These are phyloP conservation scores for Clistopyga incitator DNA, from an alignment of 2,888 invertebrate species.

Conservation along the genomic window DNA sequence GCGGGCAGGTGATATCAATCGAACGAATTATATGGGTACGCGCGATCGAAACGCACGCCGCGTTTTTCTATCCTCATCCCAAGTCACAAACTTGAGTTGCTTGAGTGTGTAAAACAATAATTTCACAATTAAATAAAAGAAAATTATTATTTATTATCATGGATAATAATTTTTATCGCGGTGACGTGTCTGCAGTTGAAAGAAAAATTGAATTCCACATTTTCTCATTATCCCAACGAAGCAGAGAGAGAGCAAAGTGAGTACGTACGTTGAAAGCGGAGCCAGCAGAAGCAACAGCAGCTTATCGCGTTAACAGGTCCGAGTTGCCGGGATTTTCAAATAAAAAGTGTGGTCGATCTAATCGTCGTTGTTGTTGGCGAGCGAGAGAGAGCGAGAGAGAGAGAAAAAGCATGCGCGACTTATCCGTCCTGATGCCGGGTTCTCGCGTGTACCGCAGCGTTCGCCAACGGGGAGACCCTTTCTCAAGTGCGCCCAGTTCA, in stretches of 20 bases:
- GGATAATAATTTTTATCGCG: not conserved
- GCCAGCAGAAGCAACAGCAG: conserved; percentile 22
- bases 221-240: not conserved
- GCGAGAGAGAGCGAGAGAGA: not conserved
- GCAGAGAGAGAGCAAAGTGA: not conserved
- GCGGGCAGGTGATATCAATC: conserved; percentile 82
- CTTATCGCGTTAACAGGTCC: conserved; percentile 65
- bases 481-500: conserved; percentile 31
- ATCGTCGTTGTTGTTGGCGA: conserved; percentile 56
- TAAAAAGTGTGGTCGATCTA: conserved; percentile 59
- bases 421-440: conserved; percentile 15
- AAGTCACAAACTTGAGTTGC: not conserved
- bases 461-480: not conserved
- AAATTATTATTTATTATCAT: not conserved
- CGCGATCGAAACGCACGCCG: conserved; percentile 47
- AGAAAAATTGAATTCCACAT: not conserved
- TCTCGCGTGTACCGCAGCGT: conserved; percentile 21
- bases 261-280: conserved; percentile 7
- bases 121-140: too few relatives aligned
- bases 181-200: not conserved
- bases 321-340: conserved; percentile 41
- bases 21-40: conserved; percentile 77
- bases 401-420: conserved; percentile 2
- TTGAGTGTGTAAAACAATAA: too few relatives aligned
- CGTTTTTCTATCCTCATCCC: not conserved